phyloP scores from a whole-genome alignment of 2,113 vertebrate genomes.

The Lichenostomus cassidix region DNA sequence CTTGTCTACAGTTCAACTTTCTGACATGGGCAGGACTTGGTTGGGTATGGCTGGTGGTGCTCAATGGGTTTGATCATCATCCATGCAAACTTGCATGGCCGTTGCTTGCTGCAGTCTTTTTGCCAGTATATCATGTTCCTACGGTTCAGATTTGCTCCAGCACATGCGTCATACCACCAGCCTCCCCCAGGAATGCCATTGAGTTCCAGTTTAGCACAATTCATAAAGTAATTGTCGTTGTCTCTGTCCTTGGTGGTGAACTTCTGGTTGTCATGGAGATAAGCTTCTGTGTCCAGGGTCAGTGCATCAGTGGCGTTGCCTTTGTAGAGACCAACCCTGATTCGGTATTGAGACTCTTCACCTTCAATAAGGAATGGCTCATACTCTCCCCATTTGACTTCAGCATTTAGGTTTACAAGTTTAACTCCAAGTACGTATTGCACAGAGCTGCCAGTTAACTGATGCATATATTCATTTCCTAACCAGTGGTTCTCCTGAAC shows the following conservation, averaged over 20 bases:
- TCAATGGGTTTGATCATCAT: constrained; percentile 83
- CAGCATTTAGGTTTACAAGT: constrained; percentile 76
- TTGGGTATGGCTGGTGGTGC: background rate
- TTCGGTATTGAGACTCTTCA: constrained; percentile 79
- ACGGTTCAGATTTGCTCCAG: constrained; percentile 82
- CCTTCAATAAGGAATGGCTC: constrained; percentile 80
- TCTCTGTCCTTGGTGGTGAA: constrained; percentile 86
- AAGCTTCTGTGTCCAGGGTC: constrained; percentile 84
- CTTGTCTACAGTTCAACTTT: constrained; percentile 79
- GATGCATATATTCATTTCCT: constrained; percentile 82
- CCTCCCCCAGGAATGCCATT: constrained; percentile 78
- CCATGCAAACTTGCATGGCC: constrained; percentile 82
- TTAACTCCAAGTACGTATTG: constrained; percentile 81
- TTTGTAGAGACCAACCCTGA: constrained; percentile 82
- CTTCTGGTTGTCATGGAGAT: constrained; percentile 88
- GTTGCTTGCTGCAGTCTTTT: constrained; percentile 82
- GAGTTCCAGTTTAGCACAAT: constrained; percentile 82
- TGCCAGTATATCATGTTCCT: constrained; percentile 86
- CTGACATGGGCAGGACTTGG: constrained; percentile 58
- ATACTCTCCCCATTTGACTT: constrained; percentile 79
- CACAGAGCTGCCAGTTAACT: constrained; percentile 71
- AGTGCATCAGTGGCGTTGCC: constrained; percentile 81
- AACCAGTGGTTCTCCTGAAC: constrained; percentile 86
- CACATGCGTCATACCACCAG: constrained; percentile 86
- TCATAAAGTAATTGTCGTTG: constrained; percentile 86